These are phyloP conservation scores for Chloropsis cyanopogon DNA, from an alignment of 2,113 vertebrate genomes.

Conservation along the genomic window DNA sequence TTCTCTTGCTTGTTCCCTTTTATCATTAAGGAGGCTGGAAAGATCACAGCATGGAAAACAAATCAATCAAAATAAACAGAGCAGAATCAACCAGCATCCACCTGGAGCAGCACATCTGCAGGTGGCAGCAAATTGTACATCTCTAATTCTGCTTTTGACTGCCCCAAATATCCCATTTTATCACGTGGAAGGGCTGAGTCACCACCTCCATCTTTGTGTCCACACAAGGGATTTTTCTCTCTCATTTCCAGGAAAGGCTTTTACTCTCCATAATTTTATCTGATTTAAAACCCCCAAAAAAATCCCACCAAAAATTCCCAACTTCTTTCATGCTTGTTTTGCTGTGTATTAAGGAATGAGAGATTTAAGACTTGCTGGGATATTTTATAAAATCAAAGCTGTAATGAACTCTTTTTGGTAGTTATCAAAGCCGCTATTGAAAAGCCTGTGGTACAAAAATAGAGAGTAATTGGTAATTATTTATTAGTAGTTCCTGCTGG, in stretches of 20 bases:
- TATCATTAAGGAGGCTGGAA: constrained; percentile 87
- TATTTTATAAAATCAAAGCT: neutral
- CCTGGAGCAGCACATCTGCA: neutral
- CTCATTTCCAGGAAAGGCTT: neutral
- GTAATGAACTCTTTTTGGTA: neutral
- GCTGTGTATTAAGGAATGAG: neutral
- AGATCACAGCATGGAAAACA: neutral
- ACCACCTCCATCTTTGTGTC: neutral
- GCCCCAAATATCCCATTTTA: neutral
- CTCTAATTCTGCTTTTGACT: neutral
- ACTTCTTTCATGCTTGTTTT: neutral
- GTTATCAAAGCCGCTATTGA: neutral
- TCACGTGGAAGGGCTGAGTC: neutral
- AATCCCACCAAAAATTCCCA: neutral
- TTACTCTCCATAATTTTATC: neutral
- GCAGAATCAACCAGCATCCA: neutral
- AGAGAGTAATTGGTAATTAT: neutral
- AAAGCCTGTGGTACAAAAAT: neutral
- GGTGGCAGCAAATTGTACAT: neutral
- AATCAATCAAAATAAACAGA: neutral
- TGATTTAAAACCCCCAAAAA: neutral
- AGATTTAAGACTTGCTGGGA: neutral
- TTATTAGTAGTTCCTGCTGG: neutral
- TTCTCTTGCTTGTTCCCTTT: constrained; percentile 89
- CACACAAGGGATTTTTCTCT: neutral